These are phyloP conservation scores for Cladopsammia gracilis DNA, from an alignment of 64 coral and sea anemone species.

Conservation along the genomic window DNA sequence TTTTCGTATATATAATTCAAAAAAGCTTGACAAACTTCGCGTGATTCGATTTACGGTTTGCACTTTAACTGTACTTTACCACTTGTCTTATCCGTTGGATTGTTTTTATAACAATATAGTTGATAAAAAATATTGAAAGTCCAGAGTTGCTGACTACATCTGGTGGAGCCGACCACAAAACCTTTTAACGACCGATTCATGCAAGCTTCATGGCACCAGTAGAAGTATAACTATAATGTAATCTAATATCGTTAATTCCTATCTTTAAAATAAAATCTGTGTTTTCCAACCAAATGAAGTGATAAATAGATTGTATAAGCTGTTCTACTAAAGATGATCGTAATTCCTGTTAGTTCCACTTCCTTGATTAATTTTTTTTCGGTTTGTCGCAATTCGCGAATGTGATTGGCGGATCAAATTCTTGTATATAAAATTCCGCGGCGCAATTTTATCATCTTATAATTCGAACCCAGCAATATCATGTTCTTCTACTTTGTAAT, in stretches of 20 bases:
- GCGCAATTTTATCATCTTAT: too few relatives aligned
- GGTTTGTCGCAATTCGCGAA: too few relatives aligned
- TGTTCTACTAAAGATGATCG: not conserved
- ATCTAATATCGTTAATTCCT: too few relatives aligned
- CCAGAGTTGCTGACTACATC: not conserved
- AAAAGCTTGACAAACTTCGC: not conserved
- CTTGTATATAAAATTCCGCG: too few relatives aligned
- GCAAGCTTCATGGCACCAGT: not conserved
- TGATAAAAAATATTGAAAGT: conserved; percentile 5
- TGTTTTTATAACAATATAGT: not conserved
- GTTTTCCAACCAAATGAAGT: not conserved
- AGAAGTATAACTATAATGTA: too few relatives aligned
- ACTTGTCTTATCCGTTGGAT: not conserved
- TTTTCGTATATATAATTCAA: not conserved
- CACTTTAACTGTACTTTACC: not conserved
- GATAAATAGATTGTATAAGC: not conserved
- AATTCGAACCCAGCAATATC: too few relatives aligned
- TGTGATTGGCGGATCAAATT: too few relatives aligned
- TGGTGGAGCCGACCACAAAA: not conserved
- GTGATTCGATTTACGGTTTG: not conserved
- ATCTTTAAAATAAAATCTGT: too few relatives aligned
- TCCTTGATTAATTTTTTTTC: too few relatives aligned
- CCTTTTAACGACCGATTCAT: conserved; percentile 4
- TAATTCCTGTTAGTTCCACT: not conserved
- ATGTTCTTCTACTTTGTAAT: too few relatives aligned